Evolutionary conservation across 1,140 invertebrate genomes (phyloP).

Genomic region (Conopomorpha cramerella): DNA sequence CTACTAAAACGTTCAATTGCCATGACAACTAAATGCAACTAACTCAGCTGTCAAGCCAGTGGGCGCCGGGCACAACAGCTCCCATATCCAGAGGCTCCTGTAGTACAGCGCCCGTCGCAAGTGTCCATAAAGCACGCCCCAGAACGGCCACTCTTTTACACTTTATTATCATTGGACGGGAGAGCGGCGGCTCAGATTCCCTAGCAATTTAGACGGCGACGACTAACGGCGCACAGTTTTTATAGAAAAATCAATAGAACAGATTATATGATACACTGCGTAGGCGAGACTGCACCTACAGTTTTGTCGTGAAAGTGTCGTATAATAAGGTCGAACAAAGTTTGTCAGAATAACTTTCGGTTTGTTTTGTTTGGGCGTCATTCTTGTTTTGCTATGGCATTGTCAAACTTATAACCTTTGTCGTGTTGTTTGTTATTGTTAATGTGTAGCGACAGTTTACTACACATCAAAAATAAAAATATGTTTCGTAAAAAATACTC

Average conservation of each 20-base stretch:
- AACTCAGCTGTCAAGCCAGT: too few species aligned
- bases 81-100: too few species aligned
- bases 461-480: too few species aligned
- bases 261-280: too few species aligned
- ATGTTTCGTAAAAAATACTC: too few species aligned
- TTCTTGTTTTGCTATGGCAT: background rate
- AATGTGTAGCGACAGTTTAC: too few species aligned
- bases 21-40: too few species aligned
- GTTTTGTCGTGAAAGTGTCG: too few species aligned
- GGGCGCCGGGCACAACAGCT: too few species aligned
- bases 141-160: slow-evolving; percentile 55
- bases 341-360: too few species aligned
- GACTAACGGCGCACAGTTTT: slow-evolving; percentile 32
- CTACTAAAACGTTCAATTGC: too few species aligned
- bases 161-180: slow-evolving; percentile 60
- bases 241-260: slow-evolving; percentile 52
- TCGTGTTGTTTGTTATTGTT: background rate
- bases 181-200: slow-evolving; percentile 51
- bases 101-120: slow-evolving; percentile 36
- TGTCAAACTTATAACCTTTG: background rate
- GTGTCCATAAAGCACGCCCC: slow-evolving; percentile 52
- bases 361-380: background rate
- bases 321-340: too few species aligned
- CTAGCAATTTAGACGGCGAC: slow-evolving; percentile 35
- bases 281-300: background rate